Evolutionary conservation across 2,888 invertebrate species (phyloP), one percentile per base, ranked within the genome.

Genomic region (Platypus cylindrus): DNA sequence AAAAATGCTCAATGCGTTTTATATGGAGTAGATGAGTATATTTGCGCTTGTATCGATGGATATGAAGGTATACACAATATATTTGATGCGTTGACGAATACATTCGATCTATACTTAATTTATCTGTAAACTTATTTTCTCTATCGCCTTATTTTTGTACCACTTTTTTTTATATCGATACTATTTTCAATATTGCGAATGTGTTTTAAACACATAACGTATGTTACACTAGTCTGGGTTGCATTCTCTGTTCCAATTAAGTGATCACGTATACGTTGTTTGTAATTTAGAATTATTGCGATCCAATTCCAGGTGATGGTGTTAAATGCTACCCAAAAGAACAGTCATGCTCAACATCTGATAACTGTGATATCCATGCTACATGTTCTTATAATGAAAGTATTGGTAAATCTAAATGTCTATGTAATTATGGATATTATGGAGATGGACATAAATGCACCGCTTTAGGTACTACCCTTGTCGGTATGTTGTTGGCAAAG

Each of bases 391-490:
- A 73, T 48, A 78, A 81, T 44, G 74, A 75, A 17, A 61, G 67
- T 17, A 64, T 72, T 5, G 74, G 75, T 28, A 75, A 73, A 38
- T 71, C 71, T 1, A 58, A 70, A 23, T 91, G 90, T 58, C 70
- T 78, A 38, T 94, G 94, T 59, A 73, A 77, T 47, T 61, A 70
- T 2, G 89, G 89, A 24, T 93, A 75, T 62, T 71, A 72, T 39
- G 91, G 91, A 33, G 81, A 89, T 56, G 93, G 93, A 9, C 70
- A 71, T 45, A 62, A 59, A n/a, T 91, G 91, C 60, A 65, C 67
- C 41, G 67, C 75, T 14, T 71, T 72, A 51, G 68, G 70, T 71
- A 59, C n/a, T n/a, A n/a, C 67, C 41, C 67, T 75, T 14, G 71
- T 72, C 51, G 68, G 70, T 71, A 59, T 56, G 56, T n/a, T n/a